These are phyloP conservation scores for Sycophila sp. DNA, from an alignment of 1,140 invertebrate species.

Conservation along the genomic window DNA sequence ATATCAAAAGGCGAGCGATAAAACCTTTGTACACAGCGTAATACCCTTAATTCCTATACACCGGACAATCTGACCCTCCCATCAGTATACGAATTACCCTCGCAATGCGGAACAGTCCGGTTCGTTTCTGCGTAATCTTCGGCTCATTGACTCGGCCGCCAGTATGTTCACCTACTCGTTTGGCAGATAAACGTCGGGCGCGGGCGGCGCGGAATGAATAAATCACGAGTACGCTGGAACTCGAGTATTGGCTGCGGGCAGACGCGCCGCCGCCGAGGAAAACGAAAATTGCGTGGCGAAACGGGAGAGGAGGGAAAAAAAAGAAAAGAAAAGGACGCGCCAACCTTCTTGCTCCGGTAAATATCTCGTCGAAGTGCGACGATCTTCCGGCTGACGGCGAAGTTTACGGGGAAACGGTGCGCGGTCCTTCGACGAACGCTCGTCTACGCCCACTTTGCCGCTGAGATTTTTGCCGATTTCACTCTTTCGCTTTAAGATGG, in stretches of 20 bases:
- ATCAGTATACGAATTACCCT: too few species aligned
- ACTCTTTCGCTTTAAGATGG: not conserved
- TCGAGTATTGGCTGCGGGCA: too few species aligned
- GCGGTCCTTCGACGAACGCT: not conserved
- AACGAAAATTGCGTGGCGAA: not conserved
- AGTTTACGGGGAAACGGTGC: not conserved
- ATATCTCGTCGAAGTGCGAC: not conserved
- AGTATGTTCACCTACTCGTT: too few species aligned
- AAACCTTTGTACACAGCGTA: too few species aligned
- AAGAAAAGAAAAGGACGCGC: not conserved
- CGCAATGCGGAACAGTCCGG: too few species aligned
- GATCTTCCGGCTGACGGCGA: not conserved
- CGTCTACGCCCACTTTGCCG: not conserved
- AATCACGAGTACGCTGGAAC: conserved; percentile 59
- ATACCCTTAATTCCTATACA: too few species aligned
- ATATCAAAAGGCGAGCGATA: too few species aligned
- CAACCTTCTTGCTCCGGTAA: not conserved
- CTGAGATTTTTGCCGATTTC: not conserved
- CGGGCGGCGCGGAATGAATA: conserved; percentile 59
- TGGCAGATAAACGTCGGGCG: conserved; percentile 56
- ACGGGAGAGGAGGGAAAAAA: not conserved
- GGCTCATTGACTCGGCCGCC: too few species aligned
- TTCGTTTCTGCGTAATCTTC: too few species aligned
- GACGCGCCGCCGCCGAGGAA: too few species aligned
- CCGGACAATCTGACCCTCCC: too few species aligned